These are phyloP conservation scores for Rhinichthys klamathensis DNA, from an alignment of 2,113 vertebrate genomes.

Conservation along the genomic window DNA sequence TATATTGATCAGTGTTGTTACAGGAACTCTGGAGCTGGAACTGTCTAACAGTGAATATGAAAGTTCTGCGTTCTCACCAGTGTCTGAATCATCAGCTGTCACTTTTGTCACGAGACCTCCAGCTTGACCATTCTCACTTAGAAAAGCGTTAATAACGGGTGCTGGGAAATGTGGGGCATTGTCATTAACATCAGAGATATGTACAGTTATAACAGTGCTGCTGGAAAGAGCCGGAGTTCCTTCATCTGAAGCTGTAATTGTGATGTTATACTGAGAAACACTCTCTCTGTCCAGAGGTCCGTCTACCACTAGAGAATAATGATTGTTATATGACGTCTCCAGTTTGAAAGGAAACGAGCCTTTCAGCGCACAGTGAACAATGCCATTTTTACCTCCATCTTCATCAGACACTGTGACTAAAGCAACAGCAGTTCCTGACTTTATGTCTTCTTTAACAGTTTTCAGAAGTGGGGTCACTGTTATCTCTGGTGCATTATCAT, in stretches of 20 bases:
- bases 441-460: conserved; percentile 72
- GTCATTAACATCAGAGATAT: conserved; percentile 81
- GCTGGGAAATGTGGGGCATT: conserved; percentile 78
- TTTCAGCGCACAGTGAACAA: conserved; percentile 69
- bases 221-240: conserved; percentile 75
- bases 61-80: conserved; percentile 73
- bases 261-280: conserved; percentile 74
- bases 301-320: conserved; percentile 78
- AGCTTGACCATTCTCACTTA: conserved; percentile 78
- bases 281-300: conserved; percentile 77
- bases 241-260: conserved; percentile 74
- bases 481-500: conserved; percentile 81
- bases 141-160: conserved; percentile 66
- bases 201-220: conserved; percentile 65
- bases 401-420: conserved; percentile 77
- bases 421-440: conserved; percentile 77
- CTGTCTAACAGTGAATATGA: conserved; percentile 75
- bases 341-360: conserved; percentile 77
- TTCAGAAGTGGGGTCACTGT: conserved; percentile 71
- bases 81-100: conserved; percentile 46
- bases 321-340: conserved; percentile 76
- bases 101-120: conserved; percentile 31
- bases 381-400: conserved; percentile 78
- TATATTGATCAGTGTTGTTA: conserved; percentile 74
- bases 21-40: conserved; percentile 56